Base-by-base conservation (phyloP, 2,113 vertebrate genomes). In the Sylvia atricapilla region DNA sequence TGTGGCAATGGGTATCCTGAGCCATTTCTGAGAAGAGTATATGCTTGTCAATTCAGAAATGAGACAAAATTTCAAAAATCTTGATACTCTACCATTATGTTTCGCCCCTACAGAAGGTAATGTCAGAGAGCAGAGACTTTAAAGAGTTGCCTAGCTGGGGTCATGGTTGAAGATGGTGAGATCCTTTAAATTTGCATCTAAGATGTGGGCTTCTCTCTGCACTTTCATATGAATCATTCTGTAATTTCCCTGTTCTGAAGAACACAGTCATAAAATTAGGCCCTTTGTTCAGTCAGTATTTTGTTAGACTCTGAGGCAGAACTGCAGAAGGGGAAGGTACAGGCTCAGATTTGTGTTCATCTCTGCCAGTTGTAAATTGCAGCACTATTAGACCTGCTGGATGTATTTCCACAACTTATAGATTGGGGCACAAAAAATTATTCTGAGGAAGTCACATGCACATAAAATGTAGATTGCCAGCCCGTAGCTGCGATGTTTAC, bases 361-460 rank as follows among this genome's bases (percentile, higher is more conserved):
- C 41, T 82, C 66, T 80, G 37, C 13, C 41, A 35, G 9, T 20
- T 84, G 73, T 84, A 63, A 75, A 87, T 19, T 59, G 44, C 35
- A 56, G 8, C 8, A 8, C 30, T 78, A 6, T 74, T 81, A 78
- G 52, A 64, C 37, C 27, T 66, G 22, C 44, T 92, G 59, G 35
- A 37, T 62, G 12, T 70, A 35, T 12, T 85, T 75, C 44, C 55
- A 86, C 23, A 50, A 9, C 39, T 47, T 33, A 21, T 69, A 84
- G 41, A 41, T 10, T 2, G 0, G 33, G 25, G 21, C 50, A 60
- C 0, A 0, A 69, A 62, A 69, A 78, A n/a, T 41, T 23, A 13
- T 83, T 43, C 46, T 87, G 46, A 14, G 39, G 14, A 43, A 63
- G 10, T 62, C 37, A 39, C 1, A 0, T 53, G 46, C 46, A 17